These are phyloP conservation scores for Mactromeris polynyma DNA, from an alignment of 2,888 invertebrate species.

Conservation along the genomic window DNA sequence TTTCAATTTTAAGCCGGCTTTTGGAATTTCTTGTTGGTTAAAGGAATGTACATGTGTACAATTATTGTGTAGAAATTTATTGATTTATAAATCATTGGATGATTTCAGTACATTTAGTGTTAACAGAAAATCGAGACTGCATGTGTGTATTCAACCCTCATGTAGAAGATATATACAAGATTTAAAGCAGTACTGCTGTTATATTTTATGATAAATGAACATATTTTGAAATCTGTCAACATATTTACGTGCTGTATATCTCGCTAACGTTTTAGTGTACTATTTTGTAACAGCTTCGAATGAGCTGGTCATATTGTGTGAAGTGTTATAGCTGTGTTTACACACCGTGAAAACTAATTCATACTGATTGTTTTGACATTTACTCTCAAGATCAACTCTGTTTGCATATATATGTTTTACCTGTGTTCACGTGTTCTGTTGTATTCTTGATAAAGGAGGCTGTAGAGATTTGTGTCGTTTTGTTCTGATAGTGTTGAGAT, in stretches of 20 bases:
- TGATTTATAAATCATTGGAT: background rate
- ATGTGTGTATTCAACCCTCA: background rate
- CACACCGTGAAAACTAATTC: background rate
- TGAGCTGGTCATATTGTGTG: background rate
- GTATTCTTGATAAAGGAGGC: no score
- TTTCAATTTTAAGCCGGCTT: background rate
- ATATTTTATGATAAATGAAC: background rate
- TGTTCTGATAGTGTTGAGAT: no score
- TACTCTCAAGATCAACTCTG: background rate
- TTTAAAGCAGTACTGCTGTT: background rate
- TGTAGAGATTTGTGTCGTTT: no score
- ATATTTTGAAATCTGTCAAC: background rate
- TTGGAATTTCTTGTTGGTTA: background rate
- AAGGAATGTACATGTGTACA: background rate
- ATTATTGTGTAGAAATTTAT: background rate
- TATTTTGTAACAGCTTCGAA: background rate
- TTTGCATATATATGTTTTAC: background rate
- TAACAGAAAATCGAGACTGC: background rate
- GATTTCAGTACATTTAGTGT: background rate
- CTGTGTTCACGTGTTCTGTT: background rate
- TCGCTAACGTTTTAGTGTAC: background rate
- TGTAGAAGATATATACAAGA: background rate
- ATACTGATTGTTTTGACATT: background rate
- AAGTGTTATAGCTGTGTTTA: background rate
- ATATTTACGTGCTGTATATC: background rate